Conservation (phyloP, 2,888 invertebrate genomes). For the Ophion ventricosus region DNA sequence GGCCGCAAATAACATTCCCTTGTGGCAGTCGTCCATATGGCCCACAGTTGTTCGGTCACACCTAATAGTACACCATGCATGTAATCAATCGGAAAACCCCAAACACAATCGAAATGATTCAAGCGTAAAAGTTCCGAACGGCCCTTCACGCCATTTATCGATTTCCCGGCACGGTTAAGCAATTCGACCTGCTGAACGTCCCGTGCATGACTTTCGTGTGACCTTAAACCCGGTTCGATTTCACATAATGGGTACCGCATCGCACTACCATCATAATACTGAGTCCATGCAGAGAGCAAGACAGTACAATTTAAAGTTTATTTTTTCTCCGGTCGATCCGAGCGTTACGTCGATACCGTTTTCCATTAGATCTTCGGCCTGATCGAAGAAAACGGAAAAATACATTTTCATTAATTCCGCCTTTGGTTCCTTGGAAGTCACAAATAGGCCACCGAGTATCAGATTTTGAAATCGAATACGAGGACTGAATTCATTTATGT, state of each 20-base stretch:
- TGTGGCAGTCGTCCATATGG: conserved; percentile 38
- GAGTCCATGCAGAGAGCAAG: conserved; percentile 42
- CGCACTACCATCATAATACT: conserved; percentile 40
- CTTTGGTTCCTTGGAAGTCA: conserved; percentile 58
- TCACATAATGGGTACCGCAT: conserved; percentile 50
- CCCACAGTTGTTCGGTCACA: conserved; percentile 50
- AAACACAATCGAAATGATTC: conserved; percentile 41
- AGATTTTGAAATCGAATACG: conserved; percentile 51
- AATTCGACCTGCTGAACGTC: conserved; percentile 42
- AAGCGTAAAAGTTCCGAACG: conserved; percentile 38
- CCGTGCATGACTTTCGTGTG: conserved; percentile 20
- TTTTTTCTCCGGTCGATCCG: conserved; percentile 3
- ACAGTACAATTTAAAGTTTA: conserved; percentile 40
- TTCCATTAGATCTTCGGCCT: conserved; percentile 51
- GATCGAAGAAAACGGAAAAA: conserved; percentile 57
- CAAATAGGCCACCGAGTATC: conserved; percentile 53
- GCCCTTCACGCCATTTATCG: conserved; percentile 60
- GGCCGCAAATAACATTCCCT: conserved; percentile 14
- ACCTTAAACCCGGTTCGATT: conserved; percentile 42
- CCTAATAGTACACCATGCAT: conserved; percentile 59
- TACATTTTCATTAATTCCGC: conserved; percentile 61
- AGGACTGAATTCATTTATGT: conserved; percentile 57
- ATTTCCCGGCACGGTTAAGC: background rate
- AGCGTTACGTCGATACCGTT: conserved; percentile 40
- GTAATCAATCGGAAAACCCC: conserved; percentile 49